phyloP scores from a whole-genome alignment of 2,113 vertebrate species.

The Merops nubicus region DNA sequence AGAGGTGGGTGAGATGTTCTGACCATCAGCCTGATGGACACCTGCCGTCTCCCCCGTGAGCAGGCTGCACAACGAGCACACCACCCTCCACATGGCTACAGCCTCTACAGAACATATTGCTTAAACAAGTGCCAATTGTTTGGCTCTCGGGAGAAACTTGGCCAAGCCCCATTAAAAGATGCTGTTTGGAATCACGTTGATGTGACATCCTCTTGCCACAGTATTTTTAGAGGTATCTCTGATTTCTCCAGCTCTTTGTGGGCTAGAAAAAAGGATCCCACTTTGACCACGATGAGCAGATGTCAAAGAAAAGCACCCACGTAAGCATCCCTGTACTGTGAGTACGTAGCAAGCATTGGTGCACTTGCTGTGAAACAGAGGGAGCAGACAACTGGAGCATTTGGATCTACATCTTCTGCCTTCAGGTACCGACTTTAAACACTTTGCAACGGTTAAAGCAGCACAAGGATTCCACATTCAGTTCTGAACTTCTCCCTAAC shows the following conservation, averaged over 20 bases:
- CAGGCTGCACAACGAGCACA: not conserved
- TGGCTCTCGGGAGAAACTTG: not conserved
- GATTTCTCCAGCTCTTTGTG: not conserved
- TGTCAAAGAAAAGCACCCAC: not conserved
- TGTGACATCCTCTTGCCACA: not conserved
- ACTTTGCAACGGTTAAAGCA: conserved; percentile 30
- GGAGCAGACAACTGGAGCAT: not conserved
- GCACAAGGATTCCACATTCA: conserved; percentile 41
- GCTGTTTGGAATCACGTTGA: not conserved
- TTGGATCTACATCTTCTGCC: conserved; percentile 9
- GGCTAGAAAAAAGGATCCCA: not conserved
- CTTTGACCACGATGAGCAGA: not conserved
- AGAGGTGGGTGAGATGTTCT: not conserved
- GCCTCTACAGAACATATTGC: not conserved
- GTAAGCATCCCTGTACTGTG: not conserved
- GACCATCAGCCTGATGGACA: accelerated
- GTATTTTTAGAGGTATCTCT: conserved; percentile 19
- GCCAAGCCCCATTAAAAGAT: not conserved
- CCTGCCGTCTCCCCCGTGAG: not conserved
- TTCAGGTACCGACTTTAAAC: conserved; percentile 8
- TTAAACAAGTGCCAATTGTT: not conserved
- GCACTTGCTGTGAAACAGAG: not conserved
- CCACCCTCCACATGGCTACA: not conserved
- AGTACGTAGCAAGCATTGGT: not conserved
- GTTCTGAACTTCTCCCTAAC: conserved; percentile 65